Base-by-base conservation (phyloP, 2,888 invertebrate genomes). In the Notocelia uddmanniana region DNA sequence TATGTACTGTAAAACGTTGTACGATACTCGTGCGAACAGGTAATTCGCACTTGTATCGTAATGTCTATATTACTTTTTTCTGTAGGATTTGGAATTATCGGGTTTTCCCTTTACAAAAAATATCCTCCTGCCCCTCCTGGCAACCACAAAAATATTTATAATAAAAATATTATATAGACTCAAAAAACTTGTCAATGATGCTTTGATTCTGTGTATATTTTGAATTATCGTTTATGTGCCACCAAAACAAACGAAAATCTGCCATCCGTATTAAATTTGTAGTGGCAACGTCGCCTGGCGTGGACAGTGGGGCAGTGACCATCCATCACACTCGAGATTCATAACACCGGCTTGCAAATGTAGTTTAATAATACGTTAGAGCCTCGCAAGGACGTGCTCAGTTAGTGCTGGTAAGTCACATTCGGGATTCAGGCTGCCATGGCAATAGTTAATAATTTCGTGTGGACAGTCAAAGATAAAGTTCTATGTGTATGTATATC, bases 311-410 rank as follows among this genome's bases (percentile, higher is more conserved):
- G 72, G 68, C 68, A 68, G 72, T 68, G 62, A 15, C 88, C 88
- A 92, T 92, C 90, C 89, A 91, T 92, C 91, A 91, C 80, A 81
- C 85, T 87, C 85, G 80, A 81, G 85, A 88, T 89, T 91, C 91
- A 89, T 91, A 91, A 89, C 85, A 83, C 87, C 83, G 79, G 71
- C 71, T 83, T 84, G 83, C 87, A 88, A 84, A 89, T 88, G 87
- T 86, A 83, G 86, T 80, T 81, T 80, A 83, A 86, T 88, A 85
- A 87, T 86, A 84, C 82, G 83, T 79, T 83, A 74, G 80, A 81
- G 85, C 81, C 80, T 81, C 79, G 67, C 67, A 50, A 48, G 72
- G 67, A 60, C 72, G 58, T 66, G 67, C 67, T 72, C 48, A 67
- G 71, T 72, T 72, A 72, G 60, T 48, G 55, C 67, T 57, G 21